Evolutionary conservation across 2,888 invertebrate genomes (phyloP).

Genomic region (Eueremaeus valkanovi): DNA sequence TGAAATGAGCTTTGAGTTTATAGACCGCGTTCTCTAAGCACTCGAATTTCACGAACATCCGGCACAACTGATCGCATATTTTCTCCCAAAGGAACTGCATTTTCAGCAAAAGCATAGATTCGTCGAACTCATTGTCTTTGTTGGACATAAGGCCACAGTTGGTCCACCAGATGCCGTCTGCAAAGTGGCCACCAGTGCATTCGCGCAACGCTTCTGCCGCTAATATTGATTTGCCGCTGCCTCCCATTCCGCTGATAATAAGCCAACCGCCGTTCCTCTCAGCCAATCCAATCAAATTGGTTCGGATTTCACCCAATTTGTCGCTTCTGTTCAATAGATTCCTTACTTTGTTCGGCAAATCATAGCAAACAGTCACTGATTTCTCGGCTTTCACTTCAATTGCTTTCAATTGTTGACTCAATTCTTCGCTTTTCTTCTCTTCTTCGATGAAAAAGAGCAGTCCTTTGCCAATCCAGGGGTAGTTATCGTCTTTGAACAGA

Average conservation of each 20-base stretch:
- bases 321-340: constrained; percentile 39
- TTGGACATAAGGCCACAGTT: constrained; percentile 52
- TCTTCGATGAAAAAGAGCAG: not conserved
- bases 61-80: not conserved
- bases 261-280: constrained; percentile 43
- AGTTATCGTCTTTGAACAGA: not conserved
- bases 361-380: not conserved
- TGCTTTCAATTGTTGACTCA: not conserved
- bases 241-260: constrained; percentile 68
- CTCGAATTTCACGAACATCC: constrained; percentile 25
- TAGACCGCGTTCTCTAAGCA: constrained; percentile 41
- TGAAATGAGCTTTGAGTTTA: not conserved
- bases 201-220: constrained; percentile 54
- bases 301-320: constrained; percentile 58
- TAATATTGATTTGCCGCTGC: constrained; percentile 67
- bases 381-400: not conserved
- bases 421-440: not conserved
- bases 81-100: constrained; percentile 45
- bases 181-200: constrained; percentile 48
- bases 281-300: constrained; percentile 54
- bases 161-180: constrained; percentile 57
- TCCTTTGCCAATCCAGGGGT: not conserved
- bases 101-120: constrained; percentile 45
- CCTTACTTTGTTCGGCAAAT: constrained; percentile 43
- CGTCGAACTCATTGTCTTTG: constrained; percentile 44